phyloP scores from a whole-genome alignment of 1,140 invertebrate genomes.

The Zaprionus capensis region DNA sequence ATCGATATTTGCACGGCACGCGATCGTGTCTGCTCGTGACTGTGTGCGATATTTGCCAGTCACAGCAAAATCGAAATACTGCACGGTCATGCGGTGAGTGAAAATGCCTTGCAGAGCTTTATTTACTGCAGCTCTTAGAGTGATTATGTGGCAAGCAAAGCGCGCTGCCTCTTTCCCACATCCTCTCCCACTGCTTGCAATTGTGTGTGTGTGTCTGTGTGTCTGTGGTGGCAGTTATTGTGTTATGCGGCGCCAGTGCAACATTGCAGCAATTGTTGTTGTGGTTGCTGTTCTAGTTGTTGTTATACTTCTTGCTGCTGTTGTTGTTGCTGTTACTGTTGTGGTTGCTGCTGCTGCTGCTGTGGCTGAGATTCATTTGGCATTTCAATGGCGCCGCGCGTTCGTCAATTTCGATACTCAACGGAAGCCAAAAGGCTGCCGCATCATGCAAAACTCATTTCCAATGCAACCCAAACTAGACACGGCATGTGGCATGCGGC shows the following conservation, averaged over 20 bases:
- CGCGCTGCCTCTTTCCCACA: neutral
- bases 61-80: neutral
- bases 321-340: neutral
- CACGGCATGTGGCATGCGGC: constrained; percentile 13
- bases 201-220: neutral
- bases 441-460: constrained; percentile 45
- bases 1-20: no score
- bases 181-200: neutral
- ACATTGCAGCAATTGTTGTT: neutral
- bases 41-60: neutral
- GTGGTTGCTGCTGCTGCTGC: neutral
- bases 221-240: neutral
- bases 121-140: neutral
- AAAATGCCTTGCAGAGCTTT: neutral
- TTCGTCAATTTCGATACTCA: constrained; percentile 32
- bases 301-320: constrained; percentile 1
- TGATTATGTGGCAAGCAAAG: neutral
- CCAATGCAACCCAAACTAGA: constrained; percentile 18
- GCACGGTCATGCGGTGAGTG: neutral
- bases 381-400: constrained; percentile 34
- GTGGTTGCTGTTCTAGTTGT: neutral
- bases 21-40: no score
- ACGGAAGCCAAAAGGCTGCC: constrained; percentile 26
- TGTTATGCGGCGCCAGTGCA: neutral
- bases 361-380: constrained; percentile 51